Conservation (phyloP, 1,140 invertebrate species). For the Nebria ingens region DNA sequence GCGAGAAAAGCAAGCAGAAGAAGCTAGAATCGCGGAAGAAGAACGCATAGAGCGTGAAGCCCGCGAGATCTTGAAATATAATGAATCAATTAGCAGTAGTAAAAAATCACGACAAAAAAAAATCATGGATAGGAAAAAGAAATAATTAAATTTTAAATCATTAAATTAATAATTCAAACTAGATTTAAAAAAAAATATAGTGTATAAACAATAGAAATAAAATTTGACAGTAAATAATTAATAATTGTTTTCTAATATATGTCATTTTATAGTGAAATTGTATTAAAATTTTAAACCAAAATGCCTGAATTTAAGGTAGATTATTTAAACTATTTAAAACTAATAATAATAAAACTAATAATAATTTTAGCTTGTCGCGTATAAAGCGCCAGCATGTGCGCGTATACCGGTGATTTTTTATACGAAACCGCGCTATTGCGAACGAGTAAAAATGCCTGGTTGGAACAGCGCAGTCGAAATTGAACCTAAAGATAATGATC, state of each 20-base stretch:
- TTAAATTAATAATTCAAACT: too few species aligned
- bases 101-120: too few species aligned
- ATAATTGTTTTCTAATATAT: too few species aligned
- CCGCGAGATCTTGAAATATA: too few species aligned
- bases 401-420: constrained; percentile 28
- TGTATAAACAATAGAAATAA: too few species aligned
- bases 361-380: background rate
- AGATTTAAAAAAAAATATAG: too few species aligned
- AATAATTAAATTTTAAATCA: too few species aligned
- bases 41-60: background rate
- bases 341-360: background rate
- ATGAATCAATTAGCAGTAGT: too few species aligned
- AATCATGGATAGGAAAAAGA: too few species aligned
- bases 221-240: too few species aligned
- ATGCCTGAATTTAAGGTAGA: background rate
- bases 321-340: background rate
- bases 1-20: constrained; percentile 29
- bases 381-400: background rate
- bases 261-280: background rate
- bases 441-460: constrained; percentile 35
- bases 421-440: constrained; percentile 37
- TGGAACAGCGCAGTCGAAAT: constrained; percentile 35
- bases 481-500: constrained; percentile 37
- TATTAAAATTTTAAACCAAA: background rate
- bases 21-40: constrained; percentile 19